Base-by-base conservation (phyloP, 2,113 vertebrate genomes). In the Beaufortia kweichowensis region DNA sequence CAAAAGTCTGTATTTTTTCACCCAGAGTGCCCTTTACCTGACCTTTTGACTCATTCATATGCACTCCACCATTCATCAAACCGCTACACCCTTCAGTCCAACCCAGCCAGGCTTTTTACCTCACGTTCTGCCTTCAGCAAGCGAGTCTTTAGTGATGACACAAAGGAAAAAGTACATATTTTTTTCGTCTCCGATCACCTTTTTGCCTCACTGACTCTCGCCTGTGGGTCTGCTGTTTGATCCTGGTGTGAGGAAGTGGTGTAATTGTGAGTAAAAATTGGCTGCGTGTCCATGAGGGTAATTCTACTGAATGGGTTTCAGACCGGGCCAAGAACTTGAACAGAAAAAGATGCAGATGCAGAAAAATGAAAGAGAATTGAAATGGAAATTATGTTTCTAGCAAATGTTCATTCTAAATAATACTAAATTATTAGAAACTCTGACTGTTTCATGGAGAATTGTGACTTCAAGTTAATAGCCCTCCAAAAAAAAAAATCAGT, bases 41-140 rank as follows among this genome's bases (percentile, higher is more conserved):
- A 77, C 50, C 55, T 77, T 31, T 19, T 19, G 19, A 29, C 50
- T 65, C 33, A 48, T 68, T 76, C 75, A 67, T 41, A 76, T 53
- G 12, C 7, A 59, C 31, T 15, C 39, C 53, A 73, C 33, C 56
- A 60, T 73, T 61, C 39, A 60, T 48, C 56, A 59, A 59, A 77
- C 33, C 17, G 19, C 19, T n/a, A n/a, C 48, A 50, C 17, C 19
- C 48, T 7, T 50, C 55, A 77, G 7, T 46, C 64, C 9, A 8
- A 33, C 56, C 23, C 15, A 0, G 17, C 3, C 53, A 19, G 6
- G 14, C 39, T 21, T 14, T 35, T 69, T 61, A 68, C 55, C 26
- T 77, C 55, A 29, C 17, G 17, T 66, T n/a, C 28, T 33, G 4
- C n/a, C 57, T 68, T 21, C 48, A n/a, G 8, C 26, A 19, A 77